A percentile compares a stretch with the other conserved stretches of the same genome.
phyloP scores from a whole-genome alignment of 2,797 vertebrate genomes.

The Rhadinocentrus ornatus region DNA sequence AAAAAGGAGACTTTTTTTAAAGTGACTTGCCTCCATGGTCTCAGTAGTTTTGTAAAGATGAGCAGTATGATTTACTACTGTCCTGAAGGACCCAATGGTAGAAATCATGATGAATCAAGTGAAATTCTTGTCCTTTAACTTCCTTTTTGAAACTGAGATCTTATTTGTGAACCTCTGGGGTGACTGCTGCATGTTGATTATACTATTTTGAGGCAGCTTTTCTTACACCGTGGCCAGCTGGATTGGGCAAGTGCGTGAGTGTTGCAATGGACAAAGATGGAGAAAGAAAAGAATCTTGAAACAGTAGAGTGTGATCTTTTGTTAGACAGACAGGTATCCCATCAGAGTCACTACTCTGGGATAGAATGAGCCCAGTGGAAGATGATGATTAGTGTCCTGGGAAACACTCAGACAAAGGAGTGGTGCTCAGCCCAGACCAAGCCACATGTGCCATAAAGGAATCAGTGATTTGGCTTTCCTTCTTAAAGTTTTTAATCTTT shows the following conservation, averaged over 20 bases:
- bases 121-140: slow-evolving; percentile 63
- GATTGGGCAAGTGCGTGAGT: slow-evolving; percentile 8
- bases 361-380: slow-evolving; percentile 23
- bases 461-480: slow-evolving; percentile 60
- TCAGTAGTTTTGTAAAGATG: slow-evolving; percentile 26
- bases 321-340: slow-evolving; percentile 23
- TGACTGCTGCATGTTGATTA: slow-evolving; percentile 60
- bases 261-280: slow-evolving; percentile 41
- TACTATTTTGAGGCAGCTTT: slow-evolving; percentile 58
- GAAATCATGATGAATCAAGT: slow-evolving; percentile 48
- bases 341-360: slow-evolving; percentile 16
- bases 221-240: slow-evolving; percentile 47
- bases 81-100: slow-evolving; percentile 44
- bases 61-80: slow-evolving; percentile 44
- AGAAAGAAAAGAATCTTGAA: slow-evolving; percentile 17
- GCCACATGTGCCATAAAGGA: slow-evolving; percentile 48
- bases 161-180: slow-evolving; percentile 60
- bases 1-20: slow-evolving; percentile 26
- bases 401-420: slow-evolving; percentile 25
- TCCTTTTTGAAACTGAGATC: slow-evolving; percentile 55
- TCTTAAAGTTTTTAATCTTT: slow-evolving; percentile 71
- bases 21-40: not conserved
- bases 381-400: slow-evolving; percentile 37
- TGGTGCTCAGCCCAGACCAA: slow-evolving; percentile 24
- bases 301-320: slow-evolving; percentile 13